phyloP scores from a whole-genome alignment of 2,888 invertebrate species.

The Diadromus collaris region DNA sequence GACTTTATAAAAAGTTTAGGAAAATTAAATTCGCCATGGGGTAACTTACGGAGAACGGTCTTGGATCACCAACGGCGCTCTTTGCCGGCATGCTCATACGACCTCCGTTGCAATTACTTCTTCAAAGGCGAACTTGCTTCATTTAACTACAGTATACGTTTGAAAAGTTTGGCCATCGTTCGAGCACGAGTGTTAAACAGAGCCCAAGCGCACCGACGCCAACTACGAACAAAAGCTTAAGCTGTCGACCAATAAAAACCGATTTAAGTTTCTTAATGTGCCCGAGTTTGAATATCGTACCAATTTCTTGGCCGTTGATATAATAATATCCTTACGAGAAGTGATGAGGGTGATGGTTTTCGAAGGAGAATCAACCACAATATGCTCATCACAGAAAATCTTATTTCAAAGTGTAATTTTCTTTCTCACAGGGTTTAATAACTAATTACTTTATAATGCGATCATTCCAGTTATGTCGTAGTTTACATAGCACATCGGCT shows the following conservation, averaged over 20 bases:
- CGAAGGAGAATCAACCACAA: conserved; percentile 2
- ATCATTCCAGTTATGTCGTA: conserved; percentile 6
- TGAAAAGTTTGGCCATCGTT: conserved; percentile 44
- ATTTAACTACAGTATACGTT: conserved; percentile 47
- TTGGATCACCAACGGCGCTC: background rate
- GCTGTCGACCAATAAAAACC: conserved; percentile 46
- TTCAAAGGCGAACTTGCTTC: conserved; percentile 53
- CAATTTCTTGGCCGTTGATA: conserved; percentile 44
- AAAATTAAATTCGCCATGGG: conserved; percentile 43
- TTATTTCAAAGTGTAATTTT: conserved; percentile 14
- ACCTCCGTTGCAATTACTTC: conserved; percentile 44
- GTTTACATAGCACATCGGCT: background rate
- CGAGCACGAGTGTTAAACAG: conserved; percentile 20
- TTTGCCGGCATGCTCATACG: conserved; percentile 20
- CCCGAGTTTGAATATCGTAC: conserved; percentile 30
- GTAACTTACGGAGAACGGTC: background rate
- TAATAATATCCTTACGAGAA: conserved; percentile 33
- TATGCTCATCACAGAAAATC: conserved; percentile 12
- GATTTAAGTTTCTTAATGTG: conserved; percentile 44
- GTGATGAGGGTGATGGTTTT: conserved; percentile 15
- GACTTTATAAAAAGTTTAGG: conserved; percentile 39
- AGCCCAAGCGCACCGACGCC: background rate
- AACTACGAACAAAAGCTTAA: conserved; percentile 42
- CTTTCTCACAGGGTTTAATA: conserved; percentile 14
- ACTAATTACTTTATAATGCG: conserved; percentile 38